These are phyloP conservation scores for Neofelis nebulosa DNA, from an alignment of 2,113 vertebrate species.

Conservation along the genomic window DNA sequence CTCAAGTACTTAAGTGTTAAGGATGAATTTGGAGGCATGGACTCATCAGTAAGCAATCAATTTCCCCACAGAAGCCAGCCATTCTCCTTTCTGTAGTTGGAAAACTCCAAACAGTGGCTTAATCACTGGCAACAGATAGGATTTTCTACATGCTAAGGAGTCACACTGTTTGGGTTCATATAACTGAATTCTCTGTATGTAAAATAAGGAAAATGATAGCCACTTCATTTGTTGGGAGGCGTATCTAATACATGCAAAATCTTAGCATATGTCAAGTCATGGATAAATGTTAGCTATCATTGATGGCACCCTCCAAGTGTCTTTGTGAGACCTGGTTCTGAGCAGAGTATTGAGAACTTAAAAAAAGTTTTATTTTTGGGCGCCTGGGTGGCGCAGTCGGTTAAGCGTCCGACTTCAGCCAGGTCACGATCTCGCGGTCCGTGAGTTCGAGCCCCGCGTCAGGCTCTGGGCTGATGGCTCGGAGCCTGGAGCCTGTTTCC, in stretches of 20 bases:
- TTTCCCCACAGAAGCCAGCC: background rate
- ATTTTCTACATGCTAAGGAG: rapidly evolving
- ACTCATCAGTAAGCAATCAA: background rate
- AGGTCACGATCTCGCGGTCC: no score
- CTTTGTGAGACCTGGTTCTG: background rate
- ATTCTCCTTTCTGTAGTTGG: background rate
- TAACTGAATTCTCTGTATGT: background rate
- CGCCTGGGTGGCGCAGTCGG: no score
- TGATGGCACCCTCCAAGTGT: background rate
- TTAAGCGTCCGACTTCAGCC: no score
- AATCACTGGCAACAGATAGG: background rate
- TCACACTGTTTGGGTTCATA: background rate
- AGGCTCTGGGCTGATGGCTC: no score
- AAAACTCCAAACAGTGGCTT: background rate
- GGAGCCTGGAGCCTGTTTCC: no score
- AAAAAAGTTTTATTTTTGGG: background rate
- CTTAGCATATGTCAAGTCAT: rapidly evolving
- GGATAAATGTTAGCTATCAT: rapidly evolving
- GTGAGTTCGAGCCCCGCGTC: no score
- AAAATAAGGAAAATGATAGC: rapidly evolving
- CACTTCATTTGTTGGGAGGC: background rate
- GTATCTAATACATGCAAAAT: rapidly evolving
- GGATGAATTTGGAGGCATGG: background rate
- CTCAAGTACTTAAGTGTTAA: background rate
- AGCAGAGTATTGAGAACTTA: background rate